Percentiles rank a stretch among this genome's conserved stretches.
These are phyloP conservation scores for Luscinia megarhynchos DNA, from an alignment of 2,797 vertebrate species.

Conservation along the genomic window DNA sequence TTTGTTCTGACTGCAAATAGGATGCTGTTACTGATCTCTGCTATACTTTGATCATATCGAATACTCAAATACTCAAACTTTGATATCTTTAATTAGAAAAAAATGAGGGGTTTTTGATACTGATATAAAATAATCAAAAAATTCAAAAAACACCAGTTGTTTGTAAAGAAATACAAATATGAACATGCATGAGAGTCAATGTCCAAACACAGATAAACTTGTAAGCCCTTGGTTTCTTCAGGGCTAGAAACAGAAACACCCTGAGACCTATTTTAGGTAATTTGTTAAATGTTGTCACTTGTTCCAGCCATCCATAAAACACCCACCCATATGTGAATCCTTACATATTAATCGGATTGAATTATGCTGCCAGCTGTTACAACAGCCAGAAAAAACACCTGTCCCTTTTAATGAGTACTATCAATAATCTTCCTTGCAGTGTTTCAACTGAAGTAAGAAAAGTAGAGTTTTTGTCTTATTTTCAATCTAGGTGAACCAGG, in stretches of 20 bases:
- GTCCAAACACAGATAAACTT: not conserved
- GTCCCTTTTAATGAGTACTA: slow-evolving; percentile 58
- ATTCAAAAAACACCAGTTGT: not conserved
- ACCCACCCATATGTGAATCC: slow-evolving; percentile 29
- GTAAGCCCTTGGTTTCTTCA: not conserved
- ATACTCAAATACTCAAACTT: not conserved
- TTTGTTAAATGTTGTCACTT: slow-evolving; percentile 57
- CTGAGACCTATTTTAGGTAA: slow-evolving; percentile 30
- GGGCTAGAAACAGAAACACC: not conserved
- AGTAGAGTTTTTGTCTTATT: not conserved
- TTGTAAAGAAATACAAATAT: not conserved
- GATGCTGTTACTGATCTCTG: not conserved
- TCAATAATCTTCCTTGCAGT: slow-evolving; percentile 53
- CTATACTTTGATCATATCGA: no score
- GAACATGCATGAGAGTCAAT: not conserved
- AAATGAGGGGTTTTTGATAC: fast-evolving
- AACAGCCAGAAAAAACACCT: slow-evolving; percentile 59
- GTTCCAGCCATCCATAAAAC: slow-evolving; percentile 53
- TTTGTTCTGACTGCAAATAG: not conserved
- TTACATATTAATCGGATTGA: slow-evolving; percentile 59
- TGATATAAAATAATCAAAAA: not conserved
- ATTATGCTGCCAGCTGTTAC: slow-evolving; percentile 61
- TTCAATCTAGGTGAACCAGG: not conserved
- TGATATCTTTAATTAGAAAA: not conserved
- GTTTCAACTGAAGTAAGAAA: not conserved